Percentiles rank a stretch among this genome's conserved stretches.
Evolutionary conservation across 2,113 vertebrate species (phyloP).

Genomic region (Onychorhynchus coronatus): DNA sequence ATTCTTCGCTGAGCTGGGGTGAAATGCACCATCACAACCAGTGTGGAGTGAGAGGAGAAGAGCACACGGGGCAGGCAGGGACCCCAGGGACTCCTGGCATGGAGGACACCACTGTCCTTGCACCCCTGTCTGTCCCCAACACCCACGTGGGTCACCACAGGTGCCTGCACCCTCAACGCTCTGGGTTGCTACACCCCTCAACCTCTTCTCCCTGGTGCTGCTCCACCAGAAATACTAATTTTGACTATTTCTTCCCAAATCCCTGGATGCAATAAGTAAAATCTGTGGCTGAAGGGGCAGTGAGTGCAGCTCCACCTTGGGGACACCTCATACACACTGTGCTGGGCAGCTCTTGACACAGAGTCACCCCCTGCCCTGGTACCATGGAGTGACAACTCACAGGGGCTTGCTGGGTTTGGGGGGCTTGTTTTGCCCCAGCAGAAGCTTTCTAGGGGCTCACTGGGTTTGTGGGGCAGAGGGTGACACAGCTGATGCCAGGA

Average conservation of each 20-base stretch:
- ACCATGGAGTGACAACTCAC: not conserved
- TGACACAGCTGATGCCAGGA: not conserved
- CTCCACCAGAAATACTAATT: not conserved
- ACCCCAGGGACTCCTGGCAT: not conserved
- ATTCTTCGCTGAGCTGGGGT: accelerated
- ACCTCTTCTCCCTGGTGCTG: not conserved
- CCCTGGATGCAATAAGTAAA: not conserved
- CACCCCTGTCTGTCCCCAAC: accelerated
- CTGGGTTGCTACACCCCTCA: accelerated
- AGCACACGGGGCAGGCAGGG: not conserved
- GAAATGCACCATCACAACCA: accelerated
- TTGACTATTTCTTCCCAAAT: accelerated
- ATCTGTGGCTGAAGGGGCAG: no score
- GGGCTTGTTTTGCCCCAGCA: not conserved
- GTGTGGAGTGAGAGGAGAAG: accelerated
- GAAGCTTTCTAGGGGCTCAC: not conserved
- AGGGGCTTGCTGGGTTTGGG: not conserved
- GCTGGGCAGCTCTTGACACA: accelerated
- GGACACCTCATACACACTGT: accelerated
- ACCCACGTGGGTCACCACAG: accelerated
- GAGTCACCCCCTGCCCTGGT: not conserved
- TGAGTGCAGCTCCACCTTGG: not conserved
- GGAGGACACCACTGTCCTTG: not conserved
- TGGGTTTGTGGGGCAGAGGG: not conserved
- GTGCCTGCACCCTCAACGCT: not conserved